Conservation (phyloP, 1,140 invertebrate genomes). For the Calephelis virginiensis region DNA sequence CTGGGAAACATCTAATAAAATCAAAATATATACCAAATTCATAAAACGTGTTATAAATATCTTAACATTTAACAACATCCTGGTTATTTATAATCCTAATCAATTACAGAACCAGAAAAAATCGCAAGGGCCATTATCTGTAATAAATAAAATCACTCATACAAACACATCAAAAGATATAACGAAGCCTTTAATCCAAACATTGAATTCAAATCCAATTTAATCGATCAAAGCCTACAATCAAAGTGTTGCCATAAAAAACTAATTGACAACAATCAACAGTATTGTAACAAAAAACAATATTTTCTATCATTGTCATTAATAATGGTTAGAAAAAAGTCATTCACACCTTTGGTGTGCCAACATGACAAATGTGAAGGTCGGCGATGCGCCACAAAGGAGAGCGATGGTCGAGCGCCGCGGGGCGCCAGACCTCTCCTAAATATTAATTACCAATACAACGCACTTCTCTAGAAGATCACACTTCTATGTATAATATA, state of each 20-base stretch:
- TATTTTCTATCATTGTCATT: slow-evolving; percentile 77
- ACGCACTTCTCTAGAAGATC: slow-evolving; percentile 56
- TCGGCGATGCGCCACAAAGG: slow-evolving; percentile 56
- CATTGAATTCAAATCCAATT: slow-evolving; percentile 68
- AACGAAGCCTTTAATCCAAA: slow-evolving; percentile 69
- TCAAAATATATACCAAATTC: not conserved
- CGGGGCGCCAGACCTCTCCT: slow-evolving; percentile 56
- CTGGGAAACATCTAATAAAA: too few species aligned
- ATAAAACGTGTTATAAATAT: not conserved
- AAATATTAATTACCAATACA: slow-evolving; percentile 75
- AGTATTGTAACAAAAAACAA: slow-evolving; percentile 73
- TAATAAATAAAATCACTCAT: slow-evolving; percentile 16
- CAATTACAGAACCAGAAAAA: slow-evolving; percentile 7
- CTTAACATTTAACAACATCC: not conserved
- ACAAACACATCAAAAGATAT: slow-evolving; percentile 58
- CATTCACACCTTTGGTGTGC: slow-evolving; percentile 75
- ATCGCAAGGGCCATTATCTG: slow-evolving; percentile 30
- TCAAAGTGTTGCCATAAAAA: slow-evolving; percentile 60
- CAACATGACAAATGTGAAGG: slow-evolving; percentile 73
- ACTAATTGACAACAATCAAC: slow-evolving; percentile 76
- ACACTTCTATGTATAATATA: too few species aligned
- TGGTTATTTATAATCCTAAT: not conserved
- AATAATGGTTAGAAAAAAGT: slow-evolving; percentile 74
- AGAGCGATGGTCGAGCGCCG: slow-evolving; percentile 53
- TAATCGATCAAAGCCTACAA: slow-evolving; percentile 55